These are phyloP conservation scores for Hoplostethus atlanticus DNA, from an alignment of 2,797 vertebrate genomes.

Conservation along the genomic window DNA sequence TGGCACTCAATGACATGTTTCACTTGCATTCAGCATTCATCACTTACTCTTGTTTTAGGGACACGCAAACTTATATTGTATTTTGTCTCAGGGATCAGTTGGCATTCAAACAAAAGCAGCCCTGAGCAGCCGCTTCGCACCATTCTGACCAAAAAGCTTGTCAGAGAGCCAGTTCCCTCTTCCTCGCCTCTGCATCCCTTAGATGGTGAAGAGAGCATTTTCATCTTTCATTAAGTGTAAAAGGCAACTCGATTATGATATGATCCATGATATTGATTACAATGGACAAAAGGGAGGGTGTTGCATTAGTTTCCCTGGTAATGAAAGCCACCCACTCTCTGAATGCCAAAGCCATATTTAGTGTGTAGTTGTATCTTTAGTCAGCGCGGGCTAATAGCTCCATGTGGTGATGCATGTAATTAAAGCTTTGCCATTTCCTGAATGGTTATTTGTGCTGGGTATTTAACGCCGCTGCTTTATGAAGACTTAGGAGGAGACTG, in stretches of 20 bases:
- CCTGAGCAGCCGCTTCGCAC: constrained; percentile 33
- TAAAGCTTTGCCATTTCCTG: constrained; percentile 67
- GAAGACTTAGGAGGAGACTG: constrained; percentile 25
- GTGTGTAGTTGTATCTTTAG: constrained; percentile 61
- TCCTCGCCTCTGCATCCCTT: constrained; percentile 33
- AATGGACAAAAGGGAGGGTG: constrained; percentile 43
- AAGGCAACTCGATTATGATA: constrained; percentile 56
- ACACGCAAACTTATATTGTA: too few relatives aligned
- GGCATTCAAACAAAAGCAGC: not conserved
- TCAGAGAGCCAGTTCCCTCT: not conserved
- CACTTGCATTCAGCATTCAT: too few relatives aligned
- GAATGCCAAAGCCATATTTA: constrained; percentile 62
- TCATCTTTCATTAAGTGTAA: constrained; percentile 43
- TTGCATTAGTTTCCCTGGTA: constrained; percentile 72
- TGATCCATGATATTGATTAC: constrained; percentile 48
- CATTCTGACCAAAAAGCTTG: constrained; percentile 17
- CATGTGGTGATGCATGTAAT: constrained; percentile 64
- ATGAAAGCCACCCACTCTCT: constrained; percentile 59
- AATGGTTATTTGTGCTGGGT: constrained; percentile 41
- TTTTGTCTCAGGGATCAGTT: not conserved
- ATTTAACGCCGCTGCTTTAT: constrained; percentile 33
- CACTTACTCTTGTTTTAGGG: too few relatives aligned
- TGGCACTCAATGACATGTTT: too few relatives aligned
- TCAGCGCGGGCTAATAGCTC: constrained; percentile 58
- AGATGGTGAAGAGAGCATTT: constrained; percentile 62